A percentile compares a stretch with the other conserved stretches of the same genome.
These are phyloP conservation scores for Strigamia transsilvanica DNA, from an alignment of 2,888 invertebrate species.

Conservation along the genomic window DNA sequence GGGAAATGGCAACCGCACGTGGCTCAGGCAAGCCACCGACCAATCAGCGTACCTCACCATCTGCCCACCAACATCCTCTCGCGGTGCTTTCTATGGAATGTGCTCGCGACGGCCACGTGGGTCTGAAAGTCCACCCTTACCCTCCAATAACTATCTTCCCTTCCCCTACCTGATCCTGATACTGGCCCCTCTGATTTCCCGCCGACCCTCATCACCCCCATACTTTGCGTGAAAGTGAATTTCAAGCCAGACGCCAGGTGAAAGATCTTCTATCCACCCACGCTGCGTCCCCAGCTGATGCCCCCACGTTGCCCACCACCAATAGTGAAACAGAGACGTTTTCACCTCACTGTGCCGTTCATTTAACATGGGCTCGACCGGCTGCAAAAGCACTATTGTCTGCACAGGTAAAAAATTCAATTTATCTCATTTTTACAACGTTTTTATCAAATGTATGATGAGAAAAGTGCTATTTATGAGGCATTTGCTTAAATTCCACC, in stretches of 20 bases:
- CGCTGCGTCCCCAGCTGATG: slow-evolving; percentile 26
- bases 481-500: no score
- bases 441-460: no score
- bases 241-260: slow-evolving; percentile 16
- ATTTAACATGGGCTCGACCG: slow-evolving; percentile 30
- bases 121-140: slow-evolving; percentile 11
- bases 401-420: slow-evolving; percentile 9
- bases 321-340: slow-evolving; percentile 25
- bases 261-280: slow-evolving; percentile 21
- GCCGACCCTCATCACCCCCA: slow-evolving; percentile 10
- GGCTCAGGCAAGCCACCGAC: slow-evolving; percentile 26
- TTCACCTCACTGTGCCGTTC: slow-evolving; percentile 8
- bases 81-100: slow-evolving; percentile 25
- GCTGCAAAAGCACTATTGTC: slow-evolving; percentile 16
- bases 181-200: not conserved
- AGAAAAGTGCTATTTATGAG: no score
- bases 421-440: not conserved
- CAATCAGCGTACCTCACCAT: not conserved
- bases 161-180: slow-evolving; percentile 20
- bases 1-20: slow-evolving; percentile 24
- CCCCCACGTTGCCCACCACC: slow-evolving; percentile 21
- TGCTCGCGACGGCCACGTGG: slow-evolving; percentile 30
- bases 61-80: slow-evolving; percentile 21
- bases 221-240: slow-evolving; percentile 25
- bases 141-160: slow-evolving; percentile 18